phyloP scores from a whole-genome alignment of 1,140 invertebrate genomes.

The Eufriesea mexicana region DNA sequence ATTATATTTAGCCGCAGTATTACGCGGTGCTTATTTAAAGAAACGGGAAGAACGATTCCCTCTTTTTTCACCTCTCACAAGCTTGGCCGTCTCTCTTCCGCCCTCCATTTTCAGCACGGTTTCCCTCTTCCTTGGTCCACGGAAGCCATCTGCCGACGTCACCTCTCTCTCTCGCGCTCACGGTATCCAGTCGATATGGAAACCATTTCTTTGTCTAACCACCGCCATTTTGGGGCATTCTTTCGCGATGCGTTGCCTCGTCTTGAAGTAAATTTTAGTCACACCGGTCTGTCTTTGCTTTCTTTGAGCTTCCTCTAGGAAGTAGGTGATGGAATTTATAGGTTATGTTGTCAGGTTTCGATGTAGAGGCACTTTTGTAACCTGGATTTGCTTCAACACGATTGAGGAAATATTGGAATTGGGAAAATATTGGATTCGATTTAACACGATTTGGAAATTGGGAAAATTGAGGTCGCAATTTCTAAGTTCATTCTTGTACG shows the following conservation, averaged over 20 bases:
- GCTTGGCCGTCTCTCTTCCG: not conserved
- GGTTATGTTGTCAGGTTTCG: not conserved
- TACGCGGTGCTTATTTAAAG: constrained; percentile 81
- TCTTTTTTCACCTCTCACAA: constrained; percentile 5
- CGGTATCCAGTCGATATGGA: constrained; percentile 5
- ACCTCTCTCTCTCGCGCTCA: not conserved
- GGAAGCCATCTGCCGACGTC: not conserved
- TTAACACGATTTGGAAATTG: no score
- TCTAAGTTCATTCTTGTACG: no score
- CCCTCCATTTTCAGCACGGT: not conserved
- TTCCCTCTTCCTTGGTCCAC: not conserved
- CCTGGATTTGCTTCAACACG: not conserved
- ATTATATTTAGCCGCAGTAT: constrained; percentile 79
- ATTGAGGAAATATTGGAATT: no score
- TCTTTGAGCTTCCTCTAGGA: not conserved
- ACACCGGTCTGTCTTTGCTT: not conserved
- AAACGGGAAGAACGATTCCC: constrained; percentile 72
- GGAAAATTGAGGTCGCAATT: no score
- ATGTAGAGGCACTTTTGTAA: not conserved
- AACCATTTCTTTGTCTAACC: constrained; percentile 21
- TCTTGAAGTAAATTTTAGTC: constrained; percentile 45
- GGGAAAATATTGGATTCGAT: no score
- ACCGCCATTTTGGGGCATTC: constrained; percentile 37
- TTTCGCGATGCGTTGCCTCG: constrained; percentile 47
- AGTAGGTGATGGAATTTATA: not conserved